These are phyloP conservation scores for Lordiphosa clarofinis DNA, from an alignment of 1,140 invertebrate species.

Conservation along the genomic window DNA sequence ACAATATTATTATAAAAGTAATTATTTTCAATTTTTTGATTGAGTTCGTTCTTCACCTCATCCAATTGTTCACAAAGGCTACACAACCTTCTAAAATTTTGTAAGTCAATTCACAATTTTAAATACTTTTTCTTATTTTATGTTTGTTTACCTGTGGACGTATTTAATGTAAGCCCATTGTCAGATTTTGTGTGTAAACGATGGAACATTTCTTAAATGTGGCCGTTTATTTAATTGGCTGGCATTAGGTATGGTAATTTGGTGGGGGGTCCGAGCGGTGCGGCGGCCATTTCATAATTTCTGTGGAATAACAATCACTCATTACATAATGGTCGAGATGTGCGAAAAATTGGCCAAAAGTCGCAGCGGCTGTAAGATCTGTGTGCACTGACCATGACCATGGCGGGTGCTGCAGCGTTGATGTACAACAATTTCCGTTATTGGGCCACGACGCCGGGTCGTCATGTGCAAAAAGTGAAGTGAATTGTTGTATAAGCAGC, in stretches of 20 bases:
- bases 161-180: constrained; percentile 20
- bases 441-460: constrained; percentile 46
- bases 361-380: constrained; percentile 27
- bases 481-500: constrained; percentile 61
- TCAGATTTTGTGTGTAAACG: constrained; percentile 30
- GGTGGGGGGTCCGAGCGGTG: constrained; percentile 15
- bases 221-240: constrained; percentile 48
- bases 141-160: constrained; percentile 35
- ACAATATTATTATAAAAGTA: too few relatives aligned
- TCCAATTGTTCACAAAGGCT: too few relatives aligned
- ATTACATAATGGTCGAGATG: constrained; percentile 61
- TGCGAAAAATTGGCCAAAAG: constrained; percentile 69
- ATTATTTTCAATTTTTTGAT: too few relatives aligned
- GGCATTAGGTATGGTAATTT: constrained; percentile 36
- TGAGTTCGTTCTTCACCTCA: too few relatives aligned
- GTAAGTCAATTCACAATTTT: too few relatives aligned
- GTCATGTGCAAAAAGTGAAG: constrained; percentile 55
- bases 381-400: constrained; percentile 79
- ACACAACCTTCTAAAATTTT: too few relatives aligned
- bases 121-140: background rate
- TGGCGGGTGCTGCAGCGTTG: constrained; percentile 49
- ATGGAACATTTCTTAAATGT: constrained; percentile 47
- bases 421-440: constrained; percentile 75
- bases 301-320: constrained; percentile 50
- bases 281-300: constrained; percentile 57